Conservation (phyloP, 2,113 vertebrate genomes). For the Panthera tigris region DNA sequence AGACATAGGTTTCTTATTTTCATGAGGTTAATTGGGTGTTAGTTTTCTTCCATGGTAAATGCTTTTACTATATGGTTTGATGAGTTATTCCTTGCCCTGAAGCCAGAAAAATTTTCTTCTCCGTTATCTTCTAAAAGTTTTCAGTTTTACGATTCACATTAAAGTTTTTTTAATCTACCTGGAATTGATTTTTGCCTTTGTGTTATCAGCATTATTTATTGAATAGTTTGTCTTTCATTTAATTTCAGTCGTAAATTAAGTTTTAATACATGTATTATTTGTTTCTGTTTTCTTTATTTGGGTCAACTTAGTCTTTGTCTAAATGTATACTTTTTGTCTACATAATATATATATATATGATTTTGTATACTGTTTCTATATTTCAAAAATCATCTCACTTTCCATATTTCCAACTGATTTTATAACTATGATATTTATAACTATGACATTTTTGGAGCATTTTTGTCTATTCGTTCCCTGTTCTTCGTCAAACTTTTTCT, state of each 20-base stretch:
- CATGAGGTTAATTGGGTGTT: neutral
- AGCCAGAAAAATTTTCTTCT: neutral
- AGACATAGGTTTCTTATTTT: neutral
- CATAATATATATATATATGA: neutral
- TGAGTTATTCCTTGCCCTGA: neutral
- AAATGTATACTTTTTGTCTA: neutral
- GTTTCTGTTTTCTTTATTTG: neutral
- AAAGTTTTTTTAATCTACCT: neutral
- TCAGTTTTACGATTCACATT: neutral
- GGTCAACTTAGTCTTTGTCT: constrained; percentile 8
- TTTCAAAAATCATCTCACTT: constrained; percentile 20
- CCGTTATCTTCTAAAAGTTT: neutral
- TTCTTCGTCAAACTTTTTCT: neutral
- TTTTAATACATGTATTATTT: neutral
- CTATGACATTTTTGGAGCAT: neutral
- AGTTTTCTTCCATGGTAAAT: constrained; percentile 21
- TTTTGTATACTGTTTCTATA: neutral
- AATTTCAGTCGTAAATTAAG: neutral
- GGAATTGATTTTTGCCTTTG: constrained; percentile 1
- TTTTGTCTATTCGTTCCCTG: neutral
- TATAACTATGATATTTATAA: neutral
- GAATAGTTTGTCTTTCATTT: neutral
- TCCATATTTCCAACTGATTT: neutral
- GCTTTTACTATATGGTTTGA: neutral
- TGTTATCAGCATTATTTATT: neutral